Base-by-base conservation (phyloP, 2,888 invertebrate species). In the Pristionchus maxplancki region DNA sequence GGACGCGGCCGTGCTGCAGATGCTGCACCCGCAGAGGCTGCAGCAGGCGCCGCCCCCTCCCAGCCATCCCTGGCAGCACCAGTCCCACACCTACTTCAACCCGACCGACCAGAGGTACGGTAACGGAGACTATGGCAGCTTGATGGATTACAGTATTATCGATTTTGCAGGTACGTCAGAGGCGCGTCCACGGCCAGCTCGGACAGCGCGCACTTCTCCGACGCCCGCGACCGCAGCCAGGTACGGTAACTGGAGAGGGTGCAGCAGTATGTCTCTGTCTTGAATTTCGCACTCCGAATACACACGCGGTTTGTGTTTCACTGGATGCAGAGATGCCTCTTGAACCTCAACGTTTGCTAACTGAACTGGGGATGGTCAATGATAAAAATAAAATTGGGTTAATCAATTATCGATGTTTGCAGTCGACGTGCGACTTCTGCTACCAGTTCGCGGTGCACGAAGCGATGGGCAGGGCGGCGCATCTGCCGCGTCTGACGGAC, bases 381-480 rank as follows among this genome's bases (percentile, higher is more conserved):
- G n/a, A n/a, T n/a, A n/a, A n/a, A n/a, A n/a, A n/a, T n/a, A n/a
- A n/a, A n/a, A n/a, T n/a, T n/a, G n/a, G n/a, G n/a, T n/a, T n/a
- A n/a, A n/a, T n/a, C n/a, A n/a, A n/a, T n/a, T n/a, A n/a, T n/a
- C n/a, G n/a, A n/a, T n/a, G n/a, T 15, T 31, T 64, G 11, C 40
- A 78, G 78, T 20, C 15, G 40, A 31, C 40, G 85, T 85, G 85
- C 85, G 24, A 40, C 24, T 85, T 40, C 85, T 85, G 85, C 85
- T 85, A 64, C 85, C 62, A 85, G 28, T 34, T 34, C 64, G 85
- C 85, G 0, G 62, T 85, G n/a, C 85, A 64, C 40, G 58, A 64
- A 34, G 85, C 85, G 4, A 15, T 37, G 5, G 24, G 20, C 31
- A 40, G 40, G 13, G 62, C 28, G 4, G 48, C 40, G 11, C 37